Evolutionary conservation across 2,113 vertebrate genomes (phyloP).

Genomic region (Cromileptes altivelis): DNA sequence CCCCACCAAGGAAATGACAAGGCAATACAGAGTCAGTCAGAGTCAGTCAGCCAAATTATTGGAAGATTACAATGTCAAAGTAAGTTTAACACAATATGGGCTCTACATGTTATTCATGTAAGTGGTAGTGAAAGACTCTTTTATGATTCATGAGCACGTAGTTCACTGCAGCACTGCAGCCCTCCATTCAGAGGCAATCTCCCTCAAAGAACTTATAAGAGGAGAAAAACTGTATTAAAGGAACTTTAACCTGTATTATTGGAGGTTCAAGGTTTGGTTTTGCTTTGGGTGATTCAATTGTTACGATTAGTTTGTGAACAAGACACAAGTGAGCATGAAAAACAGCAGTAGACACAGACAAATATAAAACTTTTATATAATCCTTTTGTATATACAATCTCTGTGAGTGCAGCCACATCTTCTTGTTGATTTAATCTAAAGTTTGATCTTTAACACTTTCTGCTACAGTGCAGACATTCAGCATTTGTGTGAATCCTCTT

Average conservation of each 20-base stretch:
- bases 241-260: neutral
- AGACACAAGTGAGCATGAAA: neutral
- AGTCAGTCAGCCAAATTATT: constrained; percentile 68
- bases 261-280: neutral
- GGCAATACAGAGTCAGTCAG: constrained; percentile 39
- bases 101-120: constrained; percentile 44
- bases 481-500: neutral
- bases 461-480: neutral
- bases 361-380: neutral
- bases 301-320: neutral
- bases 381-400: neutral
- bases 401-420: neutral
- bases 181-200: constrained; percentile 9
- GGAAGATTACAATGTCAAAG: constrained; percentile 63
- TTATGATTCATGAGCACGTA: constrained; percentile 27
- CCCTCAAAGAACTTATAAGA: constrained; percentile 13
- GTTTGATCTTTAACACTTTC: neutral
- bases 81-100: constrained; percentile 55
- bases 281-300: neutral
- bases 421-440: neutral
- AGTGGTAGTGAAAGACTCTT: constrained; percentile 18
- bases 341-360: neutral
- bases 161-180: constrained; percentile 12
- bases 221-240: constrained; percentile 1
- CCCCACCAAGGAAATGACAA: constrained; percentile 51